These are phyloP conservation scores for Coilia nasus DNA, from an alignment of 2,797 vertebrate species.

Conservation along the genomic window DNA sequence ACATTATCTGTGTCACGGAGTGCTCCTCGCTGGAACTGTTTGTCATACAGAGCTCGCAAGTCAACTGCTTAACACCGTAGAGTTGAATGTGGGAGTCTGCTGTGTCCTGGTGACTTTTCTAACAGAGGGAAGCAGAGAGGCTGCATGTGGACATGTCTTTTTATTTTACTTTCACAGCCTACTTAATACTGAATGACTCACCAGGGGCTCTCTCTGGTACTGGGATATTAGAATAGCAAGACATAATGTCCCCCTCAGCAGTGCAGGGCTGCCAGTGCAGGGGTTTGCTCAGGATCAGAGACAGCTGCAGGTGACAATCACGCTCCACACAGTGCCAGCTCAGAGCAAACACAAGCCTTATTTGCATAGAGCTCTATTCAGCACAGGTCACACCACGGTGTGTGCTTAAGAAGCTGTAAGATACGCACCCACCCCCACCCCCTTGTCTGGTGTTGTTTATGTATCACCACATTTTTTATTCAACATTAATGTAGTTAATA, in stretches of 20 bases:
- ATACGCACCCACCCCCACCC: background rate
- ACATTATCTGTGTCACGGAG: background rate
- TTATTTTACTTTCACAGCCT: conserved; percentile 51
- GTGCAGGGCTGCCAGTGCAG: conserved; percentile 35
- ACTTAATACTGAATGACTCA: conserved; percentile 52
- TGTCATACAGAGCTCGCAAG: background rate
- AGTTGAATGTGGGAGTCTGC: conserved; percentile 32
- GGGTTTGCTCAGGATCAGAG: conserved; percentile 56
- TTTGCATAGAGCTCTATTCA: conserved; percentile 46
- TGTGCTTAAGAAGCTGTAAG: background rate
- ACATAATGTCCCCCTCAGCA: conserved; percentile 54
- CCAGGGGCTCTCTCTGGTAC: conserved; percentile 52
- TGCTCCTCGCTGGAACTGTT: background rate
- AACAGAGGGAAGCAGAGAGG: conserved; percentile 51
- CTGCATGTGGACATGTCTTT: conserved; percentile 41
- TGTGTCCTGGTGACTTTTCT: conserved; percentile 38
- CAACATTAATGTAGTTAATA: background rate
- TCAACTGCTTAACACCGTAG: background rate
- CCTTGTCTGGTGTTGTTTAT: background rate
- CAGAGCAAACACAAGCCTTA: conserved; percentile 44
- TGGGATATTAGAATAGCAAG: conserved; percentile 52
- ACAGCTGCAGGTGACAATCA: conserved; percentile 70
- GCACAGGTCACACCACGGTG: conserved; percentile 19
- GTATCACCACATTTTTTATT: background rate
- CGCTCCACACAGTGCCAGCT: conserved; percentile 29